Evolutionary conservation across 2,888 invertebrate species (phyloP).

Genomic region (Andrena flavipes): DNA sequence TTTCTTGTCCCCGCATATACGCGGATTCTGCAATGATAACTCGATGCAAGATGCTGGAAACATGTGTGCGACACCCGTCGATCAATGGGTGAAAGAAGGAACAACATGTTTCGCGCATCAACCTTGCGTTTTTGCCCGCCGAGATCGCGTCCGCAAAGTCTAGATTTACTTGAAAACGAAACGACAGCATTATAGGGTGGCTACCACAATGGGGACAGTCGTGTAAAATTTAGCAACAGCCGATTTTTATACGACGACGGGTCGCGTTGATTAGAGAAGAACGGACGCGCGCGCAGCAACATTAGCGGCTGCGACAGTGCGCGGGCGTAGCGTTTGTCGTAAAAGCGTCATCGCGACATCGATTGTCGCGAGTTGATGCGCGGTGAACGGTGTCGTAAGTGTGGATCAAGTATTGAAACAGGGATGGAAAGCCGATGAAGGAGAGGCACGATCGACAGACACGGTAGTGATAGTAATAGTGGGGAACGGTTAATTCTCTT

Average conservation of each 20-base stretch:
- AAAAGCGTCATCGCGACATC: background rate
- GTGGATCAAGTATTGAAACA: background rate
- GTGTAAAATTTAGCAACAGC: background rate
- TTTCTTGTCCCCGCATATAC: too few relatives aligned
- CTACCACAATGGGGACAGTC: too few relatives aligned
- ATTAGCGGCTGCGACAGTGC: background rate
- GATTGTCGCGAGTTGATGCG: background rate
- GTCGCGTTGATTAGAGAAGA: background rate
- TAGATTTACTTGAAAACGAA: too few relatives aligned
- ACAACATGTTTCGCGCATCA: too few relatives aligned
- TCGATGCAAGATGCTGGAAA: too few relatives aligned
- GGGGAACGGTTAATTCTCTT: background rate
- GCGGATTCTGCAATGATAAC: too few relatives aligned
- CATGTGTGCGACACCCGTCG: too few relatives aligned
- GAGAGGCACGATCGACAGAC: background rate
- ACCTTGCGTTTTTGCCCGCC: too few relatives aligned
- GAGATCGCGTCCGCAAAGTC: too few relatives aligned
- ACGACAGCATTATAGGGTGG: too few relatives aligned
- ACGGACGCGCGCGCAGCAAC: background rate
- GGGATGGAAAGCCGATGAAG: background rate
- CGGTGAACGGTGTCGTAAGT: background rate
- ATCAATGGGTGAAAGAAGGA: too few relatives aligned
- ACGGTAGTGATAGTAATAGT: background rate
- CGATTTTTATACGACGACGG: background rate
- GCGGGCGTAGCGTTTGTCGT: background rate